Conservation (phyloP, 2,888 invertebrate genomes). For the Pardosa pseudoannulata region DNA sequence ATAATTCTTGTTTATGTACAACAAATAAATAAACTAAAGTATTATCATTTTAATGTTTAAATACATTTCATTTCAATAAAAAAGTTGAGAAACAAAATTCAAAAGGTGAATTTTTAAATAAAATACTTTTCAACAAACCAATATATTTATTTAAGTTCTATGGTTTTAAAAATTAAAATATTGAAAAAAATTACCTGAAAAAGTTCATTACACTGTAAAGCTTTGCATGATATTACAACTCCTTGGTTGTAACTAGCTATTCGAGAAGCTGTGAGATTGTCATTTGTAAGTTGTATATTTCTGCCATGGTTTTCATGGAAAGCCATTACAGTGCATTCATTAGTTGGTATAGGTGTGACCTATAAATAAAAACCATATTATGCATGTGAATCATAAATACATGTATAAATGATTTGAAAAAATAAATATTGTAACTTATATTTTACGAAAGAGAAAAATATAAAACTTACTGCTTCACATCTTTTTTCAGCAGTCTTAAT, state of each 20-base stretch:
- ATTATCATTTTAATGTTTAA: too few relatives aligned
- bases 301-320: slow-evolving; percentile 88
- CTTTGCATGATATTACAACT: slow-evolving; percentile 84
- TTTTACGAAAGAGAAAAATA: too few relatives aligned
- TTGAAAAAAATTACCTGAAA: slow-evolving; percentile 81
- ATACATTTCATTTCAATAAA: too few relatives aligned
- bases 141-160: too few relatives aligned
- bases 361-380: neutral
- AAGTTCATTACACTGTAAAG: slow-evolving; percentile 83
- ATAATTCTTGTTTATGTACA: too few relatives aligned
- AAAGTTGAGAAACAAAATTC: too few relatives aligned
- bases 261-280: slow-evolving; percentile 83
- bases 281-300: slow-evolving; percentile 85
- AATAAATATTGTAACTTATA: too few relatives aligned
- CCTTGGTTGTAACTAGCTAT: slow-evolving; percentile 91
- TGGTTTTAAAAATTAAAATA: neutral
- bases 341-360: slow-evolving; percentile 23
- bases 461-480: slow-evolving; percentile 36
- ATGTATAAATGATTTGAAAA: too few relatives aligned
- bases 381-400: too few relatives aligned
- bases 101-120: too few relatives aligned
- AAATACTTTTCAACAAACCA: too few relatives aligned
- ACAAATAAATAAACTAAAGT: too few relatives aligned
- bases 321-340: slow-evolving; percentile 22
- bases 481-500: slow-evolving; percentile 38